A percentile compares a stretch with the other conserved stretches of the same genome.
Evolutionary conservation across 2,888 invertebrate genomes (phyloP).

Genomic region (Beris morrisii): DNA sequence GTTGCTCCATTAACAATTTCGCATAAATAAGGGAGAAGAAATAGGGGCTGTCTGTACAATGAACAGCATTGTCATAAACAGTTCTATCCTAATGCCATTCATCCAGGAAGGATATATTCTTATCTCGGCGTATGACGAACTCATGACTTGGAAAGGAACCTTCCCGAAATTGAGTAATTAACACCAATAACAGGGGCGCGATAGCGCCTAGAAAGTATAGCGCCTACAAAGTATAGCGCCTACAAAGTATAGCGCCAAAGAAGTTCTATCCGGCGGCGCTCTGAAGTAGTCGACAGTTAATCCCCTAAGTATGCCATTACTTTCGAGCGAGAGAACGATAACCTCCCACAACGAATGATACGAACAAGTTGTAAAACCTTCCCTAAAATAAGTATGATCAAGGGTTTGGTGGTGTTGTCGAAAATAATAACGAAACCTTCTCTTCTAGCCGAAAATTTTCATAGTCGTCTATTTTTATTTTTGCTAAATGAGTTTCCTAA

Average conservation of each 20-base stretch:
- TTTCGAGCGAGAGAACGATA: constrained; percentile 10
- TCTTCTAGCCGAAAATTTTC: too few species aligned
- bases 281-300: constrained; percentile 8
- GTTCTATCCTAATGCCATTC: too few species aligned
- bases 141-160: neutral
- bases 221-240: neutral
- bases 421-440: too few species aligned
- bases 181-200: constrained; percentile 7
- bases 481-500: neutral
- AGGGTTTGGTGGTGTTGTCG: too few species aligned
- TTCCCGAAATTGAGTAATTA: constrained; percentile 10
- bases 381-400: constrained; percentile 18
- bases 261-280: neutral
- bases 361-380: constrained; percentile 21
- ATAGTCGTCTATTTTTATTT: too few species aligned
- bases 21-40: too few species aligned
- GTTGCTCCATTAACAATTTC: too few species aligned
- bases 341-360: constrained; percentile 13
- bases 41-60: too few species aligned
- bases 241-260: neutral
- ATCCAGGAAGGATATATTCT: too few species aligned
- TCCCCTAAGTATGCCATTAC: constrained; percentile 13
- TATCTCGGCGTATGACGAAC: too few species aligned
- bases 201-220: neutral
- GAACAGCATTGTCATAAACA: too few species aligned